Base-by-base conservation (phyloP, 2,888 invertebrate species). In the Aphodius sticticus region DNA sequence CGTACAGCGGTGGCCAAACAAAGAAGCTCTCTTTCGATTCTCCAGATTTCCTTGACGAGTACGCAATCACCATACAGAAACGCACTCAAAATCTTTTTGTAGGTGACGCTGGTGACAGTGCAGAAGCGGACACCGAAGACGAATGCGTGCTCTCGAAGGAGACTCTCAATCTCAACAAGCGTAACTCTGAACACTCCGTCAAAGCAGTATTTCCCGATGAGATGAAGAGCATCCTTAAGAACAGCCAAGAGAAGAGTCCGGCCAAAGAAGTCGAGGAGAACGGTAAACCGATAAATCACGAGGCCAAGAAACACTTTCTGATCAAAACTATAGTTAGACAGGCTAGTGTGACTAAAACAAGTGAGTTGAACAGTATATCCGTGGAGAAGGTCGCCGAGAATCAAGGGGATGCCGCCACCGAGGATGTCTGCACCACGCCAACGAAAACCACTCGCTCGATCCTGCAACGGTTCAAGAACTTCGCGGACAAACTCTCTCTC, bases 401-500 rank as follows among this genome's bases (percentile, higher is more conserved):
- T 26, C 16, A 16, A 71, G 70, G 69, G 2, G 76, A 77, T 80
- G 84, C 84, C 74, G 84, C 84, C 79, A 79, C 79, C 74, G 79
- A 76, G 76, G 83, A 83, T 81, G 81, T 82, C 78, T 76, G 79
- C 37, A 81, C 79, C 74, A 87, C 86, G 78, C 87, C 88, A 83
- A 36, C 83, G n/a, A 86, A 85, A 78, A 85, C 84, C 83, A 89
- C 88, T 77, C 85, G 87, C 79, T 91, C 91, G 0, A 85, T 92
- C 79, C 86, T 92, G 69, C 88, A 91, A 14, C 88, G 92, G 16
- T 87, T 92, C 79, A 89, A 91, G 69, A 91, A 91, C 77, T 89
- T 92, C 80, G 92, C 92, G 4, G 92, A 92, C 84, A 88, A 91
- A 16, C 86, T 92, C 81, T 89, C 90, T 80, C 88, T 91, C 79